Evolutionary conservation across 2,888 invertebrate species (phyloP).

Genomic region (Agriotes lineatus): DNA sequence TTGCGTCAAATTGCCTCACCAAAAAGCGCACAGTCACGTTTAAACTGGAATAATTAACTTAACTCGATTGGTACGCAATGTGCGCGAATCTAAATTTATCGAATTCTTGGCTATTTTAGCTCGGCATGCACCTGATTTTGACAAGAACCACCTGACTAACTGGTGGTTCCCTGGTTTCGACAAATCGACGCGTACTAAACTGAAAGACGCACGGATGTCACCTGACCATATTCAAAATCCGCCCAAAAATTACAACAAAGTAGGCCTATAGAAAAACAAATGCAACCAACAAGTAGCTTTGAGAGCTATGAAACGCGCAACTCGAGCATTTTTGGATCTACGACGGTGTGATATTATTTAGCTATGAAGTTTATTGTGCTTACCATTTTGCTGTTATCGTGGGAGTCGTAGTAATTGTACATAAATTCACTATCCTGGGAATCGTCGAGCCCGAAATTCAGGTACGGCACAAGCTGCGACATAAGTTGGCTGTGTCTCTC

Average conservation of each 20-base stretch:
- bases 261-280: too few species aligned
- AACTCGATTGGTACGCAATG: background rate
- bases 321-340: background rate
- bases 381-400: constrained; percentile 57
- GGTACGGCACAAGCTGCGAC: constrained; percentile 75
- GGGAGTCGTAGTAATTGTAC: constrained; percentile 52
- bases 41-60: constrained; percentile 4
- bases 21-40: background rate
- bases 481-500: constrained; percentile 65
- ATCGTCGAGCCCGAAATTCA: constrained; percentile 62
- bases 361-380: constrained; percentile 46
- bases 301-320: too few species aligned
- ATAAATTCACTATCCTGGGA: constrained; percentile 56
- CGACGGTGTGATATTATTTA: background rate
- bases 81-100: constrained; percentile 15
- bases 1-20: background rate
- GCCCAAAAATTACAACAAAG: too few species aligned
- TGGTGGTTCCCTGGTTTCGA: too few species aligned
- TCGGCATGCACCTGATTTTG: background rate
- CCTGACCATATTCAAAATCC: too few species aligned
- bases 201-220: too few species aligned
- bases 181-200: too few species aligned
- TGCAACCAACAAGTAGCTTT: too few species aligned
- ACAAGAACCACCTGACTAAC: background rate
- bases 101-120: constrained; percentile 1